A percentile compares a stretch with the other conserved stretches of the same genome.
Conservation (phyloP, 2,113 vertebrate species). For the Neolamprologus hecqui region DNA sequence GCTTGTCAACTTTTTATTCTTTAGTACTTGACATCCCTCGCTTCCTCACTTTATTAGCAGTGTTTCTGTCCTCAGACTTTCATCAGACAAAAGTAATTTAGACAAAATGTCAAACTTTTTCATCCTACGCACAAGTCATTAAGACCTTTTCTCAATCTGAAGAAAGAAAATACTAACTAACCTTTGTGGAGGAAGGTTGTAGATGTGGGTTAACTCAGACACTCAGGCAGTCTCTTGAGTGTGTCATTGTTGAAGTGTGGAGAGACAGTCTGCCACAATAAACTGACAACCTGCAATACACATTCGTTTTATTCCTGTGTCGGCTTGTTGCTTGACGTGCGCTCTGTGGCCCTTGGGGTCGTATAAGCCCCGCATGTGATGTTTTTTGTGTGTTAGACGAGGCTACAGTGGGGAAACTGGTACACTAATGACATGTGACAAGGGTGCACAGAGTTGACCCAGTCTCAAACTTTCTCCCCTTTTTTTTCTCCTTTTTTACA, state of each 20-base stretch:
- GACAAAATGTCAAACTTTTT: not conserved
- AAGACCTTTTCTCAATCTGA: not conserved
- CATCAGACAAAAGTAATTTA: not conserved
- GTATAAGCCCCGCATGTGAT: not conserved
- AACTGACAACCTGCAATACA: constrained; percentile 1
- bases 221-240: not conserved
- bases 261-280: not conserved
- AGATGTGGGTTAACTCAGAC: not conserved
- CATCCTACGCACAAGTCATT: not conserved
- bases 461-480: constrained; percentile 54
- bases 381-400: constrained; percentile 38
- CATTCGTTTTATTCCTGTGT: not conserved
- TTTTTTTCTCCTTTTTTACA: constrained; percentile 35
- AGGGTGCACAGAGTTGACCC: constrained; percentile 52
- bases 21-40: not conserved
- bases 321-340: constrained; percentile 14
- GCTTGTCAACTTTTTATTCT: not conserved
- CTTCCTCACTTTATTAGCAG: not conserved
- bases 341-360: not conserved
- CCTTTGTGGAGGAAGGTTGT: not conserved
- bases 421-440: constrained; percentile 58
- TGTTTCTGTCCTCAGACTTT: not conserved
- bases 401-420: constrained; percentile 22
- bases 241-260: not conserved
- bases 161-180: not conserved